A percentile compares a stretch with the other conserved stretches of the same genome.
Conservation (phyloP, 2,797 vertebrate species). For the Hydrolagus colliei region DNA sequence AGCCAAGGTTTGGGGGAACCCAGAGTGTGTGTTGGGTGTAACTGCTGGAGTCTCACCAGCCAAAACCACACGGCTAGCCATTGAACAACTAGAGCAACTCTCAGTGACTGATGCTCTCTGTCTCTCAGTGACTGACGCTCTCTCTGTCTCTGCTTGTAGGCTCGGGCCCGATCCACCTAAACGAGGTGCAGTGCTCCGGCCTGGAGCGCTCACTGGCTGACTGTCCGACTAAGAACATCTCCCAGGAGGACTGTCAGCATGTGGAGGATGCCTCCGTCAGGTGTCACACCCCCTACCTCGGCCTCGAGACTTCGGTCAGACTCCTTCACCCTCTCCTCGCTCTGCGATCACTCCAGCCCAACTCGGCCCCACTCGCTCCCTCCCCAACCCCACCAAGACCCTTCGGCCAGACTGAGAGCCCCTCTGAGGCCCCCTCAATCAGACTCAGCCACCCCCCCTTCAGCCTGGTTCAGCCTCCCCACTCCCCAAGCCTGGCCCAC, state of each 20-base stretch:
- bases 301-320: conserved; percentile 78
- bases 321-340: not conserved
- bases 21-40: too few relatives aligned
- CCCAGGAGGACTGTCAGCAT: conserved; percentile 80
- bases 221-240: conserved; percentile 84
- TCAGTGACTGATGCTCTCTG: too few relatives aligned
- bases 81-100: too few relatives aligned
- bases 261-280: conserved; percentile 72
- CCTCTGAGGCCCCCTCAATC: too few relatives aligned
- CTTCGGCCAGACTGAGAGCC: too few relatives aligned
- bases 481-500: too few relatives aligned
- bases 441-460: too few relatives aligned
- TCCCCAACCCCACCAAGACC: not conserved
- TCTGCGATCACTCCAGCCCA: not conserved
- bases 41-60: too few relatives aligned
- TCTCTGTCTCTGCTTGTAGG: conserved; percentile 51
- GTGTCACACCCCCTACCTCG: conserved; percentile 85
- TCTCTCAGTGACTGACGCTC: too few relatives aligned
- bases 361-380: not conserved
- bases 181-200: conserved; percentile 79
- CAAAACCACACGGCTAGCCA: too few relatives aligned
- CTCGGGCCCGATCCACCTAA: conserved; percentile 85
- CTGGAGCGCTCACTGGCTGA: conserved; percentile 76
- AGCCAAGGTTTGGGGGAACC: too few relatives aligned
- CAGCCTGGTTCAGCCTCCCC: too few relatives aligned